These are phyloP conservation scores for Mico argentatus DNA, from an alignment of 2,797 vertebrate species.

Conservation along the genomic window DNA sequence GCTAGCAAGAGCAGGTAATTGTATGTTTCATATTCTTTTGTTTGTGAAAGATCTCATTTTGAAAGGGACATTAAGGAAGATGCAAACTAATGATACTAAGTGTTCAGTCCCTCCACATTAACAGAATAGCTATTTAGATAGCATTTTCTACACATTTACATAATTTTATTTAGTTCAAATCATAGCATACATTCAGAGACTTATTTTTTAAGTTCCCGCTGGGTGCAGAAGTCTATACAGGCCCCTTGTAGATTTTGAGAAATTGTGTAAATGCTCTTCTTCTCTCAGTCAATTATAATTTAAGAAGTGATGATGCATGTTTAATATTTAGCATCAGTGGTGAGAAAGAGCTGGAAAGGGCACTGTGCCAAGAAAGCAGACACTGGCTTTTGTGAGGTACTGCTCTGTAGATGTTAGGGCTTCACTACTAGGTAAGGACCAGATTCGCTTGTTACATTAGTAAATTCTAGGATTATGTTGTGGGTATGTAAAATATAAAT, in stretches of 20 bases:
- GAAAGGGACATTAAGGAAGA: conserved; percentile 55
- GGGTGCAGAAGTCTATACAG: neutral
- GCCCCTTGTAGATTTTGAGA: conserved; percentile 5
- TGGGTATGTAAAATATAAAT: neutral
- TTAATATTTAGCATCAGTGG: conserved; percentile 8
- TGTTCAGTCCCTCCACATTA: neutral
- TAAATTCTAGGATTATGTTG: conserved; percentile 15
- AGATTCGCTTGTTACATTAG: neutral
- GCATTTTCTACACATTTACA: neutral
- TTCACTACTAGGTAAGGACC: neutral
- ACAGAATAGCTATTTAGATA: conserved; percentile 6
- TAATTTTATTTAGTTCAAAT: conserved; percentile 53
- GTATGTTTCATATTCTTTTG: conserved; percentile 13
- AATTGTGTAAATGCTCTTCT: conserved; percentile 32
- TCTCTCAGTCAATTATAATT: conserved; percentile 1
- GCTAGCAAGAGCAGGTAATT: conserved; percentile 95
- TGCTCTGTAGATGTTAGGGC: neutral
- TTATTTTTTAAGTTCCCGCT: conserved; percentile 46
- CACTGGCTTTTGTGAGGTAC: neutral
- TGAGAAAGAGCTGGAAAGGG: conserved; percentile 4
- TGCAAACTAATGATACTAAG: neutral
- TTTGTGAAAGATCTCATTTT: conserved; percentile 26
- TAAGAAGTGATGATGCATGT: neutral
- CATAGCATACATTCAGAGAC: neutral
- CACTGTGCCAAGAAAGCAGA: neutral